Base-by-base conservation (phyloP, 1,140 invertebrate genomes). In the Atopsyche davidsoni region DNA sequence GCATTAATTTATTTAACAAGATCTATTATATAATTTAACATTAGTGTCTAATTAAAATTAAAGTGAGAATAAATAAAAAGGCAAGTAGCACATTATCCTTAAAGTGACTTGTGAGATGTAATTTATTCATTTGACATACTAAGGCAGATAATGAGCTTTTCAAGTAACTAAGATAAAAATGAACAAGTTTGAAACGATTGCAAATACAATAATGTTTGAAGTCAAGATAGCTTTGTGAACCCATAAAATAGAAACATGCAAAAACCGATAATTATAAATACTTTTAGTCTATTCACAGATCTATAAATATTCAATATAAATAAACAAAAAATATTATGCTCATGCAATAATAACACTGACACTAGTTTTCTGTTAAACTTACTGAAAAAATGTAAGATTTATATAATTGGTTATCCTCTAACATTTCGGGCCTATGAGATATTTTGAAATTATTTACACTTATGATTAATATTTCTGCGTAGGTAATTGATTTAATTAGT, bases 41-140 rank as follows among this genome's bases (percentile, higher is more conserved):
- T 28, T 28, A 9, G 25, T 7, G 25, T 9, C 7, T 46, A 22
- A 46, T 14, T 38, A 46, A 13, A 46, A 23, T 6, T 36, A 36
- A 36, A 36, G 17, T 7, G 7, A 7, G 17, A 13, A 17, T 36
- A 7, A 13, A 6, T 7, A 13, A 7, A 36, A 36, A 4, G 4
- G n/a, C n/a, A 36, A 13, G 6, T 46, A 36, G 22, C 21, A 13
- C 38, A 18, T n/a, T 18, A 18, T 40, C 23, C 14, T 25, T 19
- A 22, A 25, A 22, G 13, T 24, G 13, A 23, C 13, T 42, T 31
- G 25, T 9, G 25, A n/a, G 13, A 28, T 28, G 13, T 9, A 28
- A 28, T 28, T 28, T 28, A 9, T 28, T 9, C 13, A 28, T 28
- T 28, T 28, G 13, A 9, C 25, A 28, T 13, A 28, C 7, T 28